Evolutionary conservation across 1,140 invertebrate species (phyloP).

Genomic region (Sitophilus oryzae): DNA sequence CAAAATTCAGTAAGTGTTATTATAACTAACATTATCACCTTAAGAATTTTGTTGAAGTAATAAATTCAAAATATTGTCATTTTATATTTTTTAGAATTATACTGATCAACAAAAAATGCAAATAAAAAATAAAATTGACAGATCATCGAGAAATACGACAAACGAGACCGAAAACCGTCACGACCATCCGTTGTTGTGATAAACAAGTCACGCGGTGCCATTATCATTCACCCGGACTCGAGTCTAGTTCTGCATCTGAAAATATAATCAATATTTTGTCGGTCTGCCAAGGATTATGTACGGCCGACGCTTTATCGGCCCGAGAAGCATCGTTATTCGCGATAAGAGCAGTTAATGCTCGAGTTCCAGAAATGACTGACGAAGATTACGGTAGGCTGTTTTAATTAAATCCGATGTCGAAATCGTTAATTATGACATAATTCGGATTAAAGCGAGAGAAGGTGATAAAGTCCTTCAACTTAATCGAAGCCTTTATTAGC

Average conservation of each 20-base stretch:
- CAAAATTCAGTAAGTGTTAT: too few relatives aligned
- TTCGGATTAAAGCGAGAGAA: not conserved
- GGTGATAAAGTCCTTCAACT: too few relatives aligned
- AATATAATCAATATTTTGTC: slow-evolving; percentile 5
- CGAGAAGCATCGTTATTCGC: not conserved
- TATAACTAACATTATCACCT: too few relatives aligned
- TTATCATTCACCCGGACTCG: slow-evolving; percentile 1
- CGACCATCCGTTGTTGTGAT: too few relatives aligned
- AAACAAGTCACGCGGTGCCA: not conserved
- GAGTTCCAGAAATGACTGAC: not conserved
- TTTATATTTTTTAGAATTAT: too few relatives aligned
- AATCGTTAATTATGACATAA: not conserved
- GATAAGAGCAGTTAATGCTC: not conserved
- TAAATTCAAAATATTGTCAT: too few relatives aligned
- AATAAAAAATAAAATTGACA: too few relatives aligned
- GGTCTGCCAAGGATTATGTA: not conserved
- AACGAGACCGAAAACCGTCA: too few relatives aligned
- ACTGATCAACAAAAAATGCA: too few relatives aligned
- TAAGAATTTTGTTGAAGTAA: too few relatives aligned
- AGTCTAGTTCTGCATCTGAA: slow-evolving; percentile 1
- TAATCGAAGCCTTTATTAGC: too few relatives aligned
- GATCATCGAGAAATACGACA: too few relatives aligned
- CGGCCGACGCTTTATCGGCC: not conserved
- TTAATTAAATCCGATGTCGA: not conserved
- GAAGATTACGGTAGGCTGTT: not conserved